These are phyloP conservation scores for Notechis scutatus DNA, from an alignment of 2,113 vertebrate genomes.

Conservation along the genomic window DNA sequence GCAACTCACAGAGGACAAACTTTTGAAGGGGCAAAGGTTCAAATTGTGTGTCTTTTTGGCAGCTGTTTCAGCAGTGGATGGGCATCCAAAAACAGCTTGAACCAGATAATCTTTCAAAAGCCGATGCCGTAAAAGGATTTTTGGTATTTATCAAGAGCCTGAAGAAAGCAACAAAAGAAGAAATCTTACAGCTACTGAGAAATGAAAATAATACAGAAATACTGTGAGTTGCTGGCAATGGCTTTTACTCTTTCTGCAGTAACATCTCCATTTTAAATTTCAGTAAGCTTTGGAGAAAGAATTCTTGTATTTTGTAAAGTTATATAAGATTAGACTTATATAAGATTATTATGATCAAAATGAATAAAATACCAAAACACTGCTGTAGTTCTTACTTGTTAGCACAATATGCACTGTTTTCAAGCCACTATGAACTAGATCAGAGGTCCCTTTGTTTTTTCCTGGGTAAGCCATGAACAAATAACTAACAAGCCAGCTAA, in stretches of 20 bases:
- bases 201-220: conserved; percentile 78
- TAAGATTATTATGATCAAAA: background rate
- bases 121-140: conserved; percentile 81
- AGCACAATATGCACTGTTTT: background rate
- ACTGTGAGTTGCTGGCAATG: conserved; percentile 75
- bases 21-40: background rate
- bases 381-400: background rate
- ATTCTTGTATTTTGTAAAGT: background rate
- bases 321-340: background rate
- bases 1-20: conserved; percentile 2
- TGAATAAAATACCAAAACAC: background rate
- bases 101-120: conserved; percentile 82
- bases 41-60: conserved; percentile 38
- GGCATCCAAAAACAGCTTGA: conserved; percentile 74
- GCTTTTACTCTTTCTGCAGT: background rate
- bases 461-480: background rate
- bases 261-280: conserved; percentile 4
- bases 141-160: conserved; percentile 85
- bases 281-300: background rate
- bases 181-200: conserved; percentile 85
- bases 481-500: background rate
- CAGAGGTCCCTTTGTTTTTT: background rate
- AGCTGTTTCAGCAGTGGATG: conserved; percentile 87
- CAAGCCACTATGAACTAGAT: background rate
- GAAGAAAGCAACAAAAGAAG: conserved; percentile 81